These are phyloP conservation scores for Adelphocoris suturalis DNA, from an alignment of 2,888 invertebrate species.

Conservation along the genomic window DNA sequence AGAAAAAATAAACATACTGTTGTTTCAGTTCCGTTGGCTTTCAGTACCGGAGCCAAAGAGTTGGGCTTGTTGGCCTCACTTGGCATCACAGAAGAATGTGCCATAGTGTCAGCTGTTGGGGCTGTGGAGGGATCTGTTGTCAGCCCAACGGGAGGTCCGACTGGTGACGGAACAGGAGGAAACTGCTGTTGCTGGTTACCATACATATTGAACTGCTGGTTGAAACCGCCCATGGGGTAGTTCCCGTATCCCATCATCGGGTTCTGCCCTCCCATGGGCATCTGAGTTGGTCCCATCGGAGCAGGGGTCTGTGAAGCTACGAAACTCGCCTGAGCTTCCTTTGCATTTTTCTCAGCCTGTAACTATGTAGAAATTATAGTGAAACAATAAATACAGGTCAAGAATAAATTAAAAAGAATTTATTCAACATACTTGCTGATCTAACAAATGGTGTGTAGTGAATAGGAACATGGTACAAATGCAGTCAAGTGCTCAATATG, in stretches of 20 bases:
- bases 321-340: constrained; percentile 21
- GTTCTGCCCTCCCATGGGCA: neutral
- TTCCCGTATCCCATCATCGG: constrained; percentile 5
- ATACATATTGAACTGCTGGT: constrained; percentile 51
- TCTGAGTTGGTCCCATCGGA: neutral
- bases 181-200: constrained; percentile 1
- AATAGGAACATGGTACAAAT: too few relatives aligned
- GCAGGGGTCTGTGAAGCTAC: neutral
- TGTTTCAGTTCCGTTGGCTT: constrained; percentile 66
- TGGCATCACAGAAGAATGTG: neutral
- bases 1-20: neutral
- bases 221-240: constrained; percentile 33
- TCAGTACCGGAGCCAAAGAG: neutral
- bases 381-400: neutral
- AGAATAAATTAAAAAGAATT: too few relatives aligned
- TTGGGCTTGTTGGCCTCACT: neutral
- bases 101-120: neutral
- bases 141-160: constrained; percentile 25
- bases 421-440: too few relatives aligned
- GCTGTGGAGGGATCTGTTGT: neutral
- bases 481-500: too few relatives aligned
- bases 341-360: constrained; percentile 51
- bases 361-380: constrained; percentile 37
- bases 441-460: too few relatives aligned
- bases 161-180: constrained; percentile 45